A percentile compares a stretch with the other conserved stretches of the same genome.
phyloP scores from a whole-genome alignment of 1,140 invertebrate species.

The Oreohelix idahoensis region DNA sequence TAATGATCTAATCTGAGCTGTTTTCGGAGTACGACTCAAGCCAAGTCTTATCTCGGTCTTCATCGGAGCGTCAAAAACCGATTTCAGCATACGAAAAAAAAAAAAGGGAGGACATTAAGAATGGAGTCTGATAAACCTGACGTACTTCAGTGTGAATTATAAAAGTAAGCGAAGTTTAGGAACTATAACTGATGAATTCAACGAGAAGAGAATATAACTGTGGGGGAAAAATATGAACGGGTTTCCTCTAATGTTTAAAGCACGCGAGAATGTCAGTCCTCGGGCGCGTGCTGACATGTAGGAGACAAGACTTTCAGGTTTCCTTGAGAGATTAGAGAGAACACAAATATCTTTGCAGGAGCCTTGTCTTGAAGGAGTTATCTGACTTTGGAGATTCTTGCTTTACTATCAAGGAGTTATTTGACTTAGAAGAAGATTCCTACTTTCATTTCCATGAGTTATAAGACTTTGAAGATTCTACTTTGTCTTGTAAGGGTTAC shows the following conservation, averaged over 20 bases:
- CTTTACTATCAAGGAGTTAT: too few relatives aligned
- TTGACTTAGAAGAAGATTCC: too few relatives aligned
- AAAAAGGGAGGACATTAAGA: background rate
- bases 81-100: background rate
- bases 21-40: background rate
- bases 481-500: too few relatives aligned
- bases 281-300: background rate
- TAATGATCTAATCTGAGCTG: conserved; percentile 5
- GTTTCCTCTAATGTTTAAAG: background rate
- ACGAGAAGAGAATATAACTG: background rate
- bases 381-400: background rate
- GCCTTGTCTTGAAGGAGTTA: background rate
- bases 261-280: conserved; percentile 2
- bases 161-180: background rate
- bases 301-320: background rate
- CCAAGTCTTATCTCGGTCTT: background rate
- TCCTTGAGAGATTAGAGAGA: background rate
- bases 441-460: too few relatives aligned
- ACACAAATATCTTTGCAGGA: background rate
- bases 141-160: background rate
- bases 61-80: conserved; percentile 20
- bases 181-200: background rate
- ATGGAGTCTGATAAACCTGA: background rate
- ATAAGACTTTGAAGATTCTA: too few relatives aligned
- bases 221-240: background rate